Conservation (phyloP, 2,113 vertebrate genomes). For the Eurypyga helias region DNA sequence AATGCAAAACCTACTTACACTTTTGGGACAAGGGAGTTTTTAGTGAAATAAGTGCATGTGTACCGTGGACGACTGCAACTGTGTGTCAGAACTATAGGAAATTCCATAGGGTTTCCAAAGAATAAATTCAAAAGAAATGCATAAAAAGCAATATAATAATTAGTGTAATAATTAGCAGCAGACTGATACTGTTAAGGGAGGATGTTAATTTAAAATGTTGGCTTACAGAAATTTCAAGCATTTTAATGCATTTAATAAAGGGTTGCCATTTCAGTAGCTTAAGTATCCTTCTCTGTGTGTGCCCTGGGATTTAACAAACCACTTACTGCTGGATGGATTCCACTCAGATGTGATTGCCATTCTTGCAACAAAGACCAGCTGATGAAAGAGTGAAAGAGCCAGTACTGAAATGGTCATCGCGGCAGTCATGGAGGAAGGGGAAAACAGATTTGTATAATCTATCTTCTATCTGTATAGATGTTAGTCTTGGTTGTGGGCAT, state of each 20-base stretch:
- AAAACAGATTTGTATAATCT: not conserved
- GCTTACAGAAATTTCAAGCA: constrained; percentile 11
- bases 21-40: not conserved
- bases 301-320: constrained; percentile 40
- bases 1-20: not conserved
- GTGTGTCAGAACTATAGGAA: not conserved
- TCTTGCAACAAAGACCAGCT: not conserved
- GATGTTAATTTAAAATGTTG: constrained; percentile 12
- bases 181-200: not conserved
- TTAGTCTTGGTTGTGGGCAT: not conserved
- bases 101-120: not conserved
- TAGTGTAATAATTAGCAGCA: not conserved
- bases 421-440: not conserved
- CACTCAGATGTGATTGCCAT: not conserved
- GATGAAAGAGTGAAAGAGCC: not conserved
- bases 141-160: not conserved
- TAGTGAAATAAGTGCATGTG: not conserved
- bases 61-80: not conserved
- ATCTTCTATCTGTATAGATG: not conserved
- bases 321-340: constrained; percentile 1
- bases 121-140: not conserved
- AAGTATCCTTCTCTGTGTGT: not conserved
- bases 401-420: not conserved
- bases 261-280: constrained; percentile 10
- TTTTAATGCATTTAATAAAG: constrained; percentile 43